Conservation (phyloP, 2,113 vertebrate genomes). For the Percopsis transmontana region DNA sequence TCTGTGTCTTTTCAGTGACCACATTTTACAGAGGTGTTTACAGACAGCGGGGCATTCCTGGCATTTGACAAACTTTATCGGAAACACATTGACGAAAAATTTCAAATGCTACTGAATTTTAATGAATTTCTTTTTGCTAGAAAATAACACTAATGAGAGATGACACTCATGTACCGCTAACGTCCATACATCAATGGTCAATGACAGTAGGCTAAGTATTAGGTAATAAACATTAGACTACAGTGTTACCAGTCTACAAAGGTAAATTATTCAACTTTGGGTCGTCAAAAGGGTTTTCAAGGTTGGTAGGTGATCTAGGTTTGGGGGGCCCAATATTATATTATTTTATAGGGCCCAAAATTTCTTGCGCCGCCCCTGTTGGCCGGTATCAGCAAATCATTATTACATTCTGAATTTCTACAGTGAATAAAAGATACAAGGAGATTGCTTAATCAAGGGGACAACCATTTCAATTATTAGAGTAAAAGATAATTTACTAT, state of each 20-base stretch:
- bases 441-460: too few relatives aligned
- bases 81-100: background rate
- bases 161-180: background rate
- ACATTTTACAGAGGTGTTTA: background rate
- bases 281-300: background rate
- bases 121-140: background rate
- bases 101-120: background rate
- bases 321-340: background rate
- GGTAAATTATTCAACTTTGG: background rate
- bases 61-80: background rate
- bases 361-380: background rate
- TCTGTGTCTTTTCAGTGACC: background rate
- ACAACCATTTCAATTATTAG: too few relatives aligned
- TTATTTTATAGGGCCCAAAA: background rate
- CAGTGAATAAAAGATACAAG: too few relatives aligned
- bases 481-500: too few relatives aligned
- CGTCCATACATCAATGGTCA: too few relatives aligned
- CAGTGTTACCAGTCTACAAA: too few relatives aligned
- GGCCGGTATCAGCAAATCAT: too few relatives aligned
- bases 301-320: background rate
- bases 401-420: too few relatives aligned
- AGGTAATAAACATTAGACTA: background rate
- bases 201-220: background rate
- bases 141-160: background rate
- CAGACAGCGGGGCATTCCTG: background rate